phyloP scores from a whole-genome alignment of 2,113 vertebrate genomes.

The Butorides virescens region DNA sequence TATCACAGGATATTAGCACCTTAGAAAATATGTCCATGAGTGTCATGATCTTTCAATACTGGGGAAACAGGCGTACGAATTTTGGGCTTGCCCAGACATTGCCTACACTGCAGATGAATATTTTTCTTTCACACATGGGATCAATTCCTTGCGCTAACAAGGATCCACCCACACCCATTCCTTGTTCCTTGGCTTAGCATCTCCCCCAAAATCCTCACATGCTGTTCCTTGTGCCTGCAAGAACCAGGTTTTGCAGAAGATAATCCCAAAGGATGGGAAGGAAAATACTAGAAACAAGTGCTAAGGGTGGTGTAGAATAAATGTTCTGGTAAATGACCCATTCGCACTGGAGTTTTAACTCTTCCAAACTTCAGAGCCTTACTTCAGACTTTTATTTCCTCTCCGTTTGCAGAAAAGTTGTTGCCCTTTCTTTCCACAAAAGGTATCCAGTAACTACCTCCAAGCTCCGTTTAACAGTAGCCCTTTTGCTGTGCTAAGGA shows the following conservation, averaged over 20 bases:
- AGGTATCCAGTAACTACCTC: background rate
- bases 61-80: background rate
- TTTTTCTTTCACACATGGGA: background rate
- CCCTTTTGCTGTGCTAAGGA: background rate
- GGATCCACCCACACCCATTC: background rate
- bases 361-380: background rate
- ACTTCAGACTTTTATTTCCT: background rate
- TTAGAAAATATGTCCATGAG: background rate
- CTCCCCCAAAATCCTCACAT: background rate
- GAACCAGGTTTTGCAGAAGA: slow-evolving; percentile 12
- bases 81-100: background rate
- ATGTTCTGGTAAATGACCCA: background rate
- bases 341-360: background rate
- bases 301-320: background rate
- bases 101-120: background rate
- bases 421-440: background rate
- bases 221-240: background rate
- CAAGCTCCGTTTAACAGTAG: background rate
- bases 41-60: background rate
- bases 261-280: background rate
- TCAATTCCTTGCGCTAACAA: background rate
- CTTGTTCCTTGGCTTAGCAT: background rate
- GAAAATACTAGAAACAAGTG: background rate
- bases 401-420: background rate
- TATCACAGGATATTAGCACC: background rate